Percentiles rank a stretch among this genome's conserved stretches.
Evolutionary conservation across 2,113 vertebrate species (phyloP).

Genomic region (Bufo bufo): DNA sequence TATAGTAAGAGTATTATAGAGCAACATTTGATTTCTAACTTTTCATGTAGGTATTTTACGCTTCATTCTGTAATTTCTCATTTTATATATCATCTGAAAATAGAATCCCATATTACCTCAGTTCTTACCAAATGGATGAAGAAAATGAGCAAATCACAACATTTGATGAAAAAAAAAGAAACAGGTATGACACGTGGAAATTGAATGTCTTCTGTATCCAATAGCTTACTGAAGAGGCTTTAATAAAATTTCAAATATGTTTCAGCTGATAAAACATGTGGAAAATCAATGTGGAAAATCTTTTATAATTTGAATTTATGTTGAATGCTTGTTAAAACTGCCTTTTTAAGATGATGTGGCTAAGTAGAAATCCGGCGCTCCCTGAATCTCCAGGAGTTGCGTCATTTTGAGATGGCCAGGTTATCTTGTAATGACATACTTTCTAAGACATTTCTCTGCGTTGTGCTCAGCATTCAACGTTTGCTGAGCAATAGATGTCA

Average conservation of each 20-base stretch:
- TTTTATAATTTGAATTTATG: constrained; percentile 29
- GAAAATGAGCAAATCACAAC: neutral
- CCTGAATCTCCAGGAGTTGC: neutral
- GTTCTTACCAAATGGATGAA: neutral
- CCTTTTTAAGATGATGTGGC: constrained; percentile 7
- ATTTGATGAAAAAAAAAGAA: constrained; percentile 17
- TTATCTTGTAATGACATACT: constrained; percentile 49
- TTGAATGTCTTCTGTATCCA: constrained; percentile 25
- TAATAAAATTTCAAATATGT: constrained; percentile 30
- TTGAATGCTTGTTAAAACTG: neutral
- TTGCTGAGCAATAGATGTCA: constrained; percentile 47
- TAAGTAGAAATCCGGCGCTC: neutral
- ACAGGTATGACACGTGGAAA: constrained; percentile 4
- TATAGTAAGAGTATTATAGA: neutral
- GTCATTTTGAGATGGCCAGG: constrained; percentile 36
- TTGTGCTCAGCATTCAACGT: constrained; percentile 25
- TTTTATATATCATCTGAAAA: neutral
- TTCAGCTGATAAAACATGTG: constrained; percentile 40
- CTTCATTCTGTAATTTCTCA: constrained; percentile 10
- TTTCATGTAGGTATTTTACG: neutral
- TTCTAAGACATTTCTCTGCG: constrained; percentile 19
- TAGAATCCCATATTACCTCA: neutral
- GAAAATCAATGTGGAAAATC: constrained; percentile 27
- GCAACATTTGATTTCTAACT: neutral
- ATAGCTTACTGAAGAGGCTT: neutral